A percentile compares a stretch with the other conserved stretches of the same genome.
These are phyloP conservation scores for Elanus axillaris DNA, from an alignment of 2,113 vertebrate genomes.

Conservation along the genomic window DNA sequence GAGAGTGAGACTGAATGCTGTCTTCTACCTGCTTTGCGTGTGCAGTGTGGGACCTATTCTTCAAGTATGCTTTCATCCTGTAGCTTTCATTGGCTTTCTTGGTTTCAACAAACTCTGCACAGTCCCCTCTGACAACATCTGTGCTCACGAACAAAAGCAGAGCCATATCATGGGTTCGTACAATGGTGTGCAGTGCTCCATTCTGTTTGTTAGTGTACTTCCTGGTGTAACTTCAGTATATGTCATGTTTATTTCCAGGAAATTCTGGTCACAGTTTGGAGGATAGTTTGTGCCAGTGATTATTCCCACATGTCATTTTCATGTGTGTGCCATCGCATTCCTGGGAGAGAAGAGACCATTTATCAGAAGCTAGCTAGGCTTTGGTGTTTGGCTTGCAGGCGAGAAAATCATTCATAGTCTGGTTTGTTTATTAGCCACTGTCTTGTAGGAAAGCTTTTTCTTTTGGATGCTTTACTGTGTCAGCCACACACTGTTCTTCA, in stretches of 20 bases:
- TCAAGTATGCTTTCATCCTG: not conserved
- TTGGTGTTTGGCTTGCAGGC: not conserved
- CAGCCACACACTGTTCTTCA: not conserved
- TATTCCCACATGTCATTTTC: not conserved
- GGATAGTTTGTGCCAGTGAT: not conserved
- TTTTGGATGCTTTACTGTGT: not conserved
- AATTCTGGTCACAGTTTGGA: not conserved
- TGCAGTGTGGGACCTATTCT: not conserved
- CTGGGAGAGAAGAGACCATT: not conserved
- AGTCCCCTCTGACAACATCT: not conserved
- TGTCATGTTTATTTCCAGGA: not conserved
- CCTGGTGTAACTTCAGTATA: not conserved
- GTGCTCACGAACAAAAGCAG: not conserved
- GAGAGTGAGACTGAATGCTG: not conserved
- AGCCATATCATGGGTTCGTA: not conserved
- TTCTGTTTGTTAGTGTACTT: not conserved
- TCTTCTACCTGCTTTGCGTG: not conserved
- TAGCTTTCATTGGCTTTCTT: not conserved
- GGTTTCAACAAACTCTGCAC: not conserved
- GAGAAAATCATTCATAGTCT: not conserved
- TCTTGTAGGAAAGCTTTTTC: not conserved
- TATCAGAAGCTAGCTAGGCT: not conserved
- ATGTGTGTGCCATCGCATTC: not conserved
- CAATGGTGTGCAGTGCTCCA: accelerated
- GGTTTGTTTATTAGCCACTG: not conserved